Evolutionary conservation across 2,888 invertebrate species (phyloP).

Genomic region (Acanthacorydalis orientalis): DNA sequence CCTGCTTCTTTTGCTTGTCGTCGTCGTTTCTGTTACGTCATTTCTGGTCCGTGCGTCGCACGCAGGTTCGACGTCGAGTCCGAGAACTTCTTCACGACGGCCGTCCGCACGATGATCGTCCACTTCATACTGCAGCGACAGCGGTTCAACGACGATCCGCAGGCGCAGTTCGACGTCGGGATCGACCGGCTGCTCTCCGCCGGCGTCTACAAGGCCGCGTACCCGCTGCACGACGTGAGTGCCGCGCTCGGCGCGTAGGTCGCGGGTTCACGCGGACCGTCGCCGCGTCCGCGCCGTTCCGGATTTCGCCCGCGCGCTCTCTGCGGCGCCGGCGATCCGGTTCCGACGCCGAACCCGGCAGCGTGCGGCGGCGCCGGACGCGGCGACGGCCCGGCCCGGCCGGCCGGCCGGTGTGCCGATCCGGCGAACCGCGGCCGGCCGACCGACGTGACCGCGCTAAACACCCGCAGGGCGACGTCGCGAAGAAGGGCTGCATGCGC

Average conservation of each 20-base stretch:
- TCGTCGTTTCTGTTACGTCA: too few species aligned
- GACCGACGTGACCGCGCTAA: constrained; percentile 56
- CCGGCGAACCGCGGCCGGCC: constrained; percentile 51
- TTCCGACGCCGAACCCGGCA: too few species aligned
- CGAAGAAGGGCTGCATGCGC: constrained; percentile 28
- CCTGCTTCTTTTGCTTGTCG: constrained; percentile 6
- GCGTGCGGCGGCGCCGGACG: too few species aligned
- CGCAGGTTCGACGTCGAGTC: constrained; percentile 46
- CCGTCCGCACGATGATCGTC: constrained; percentile 47
- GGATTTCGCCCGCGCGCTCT: too few species aligned
- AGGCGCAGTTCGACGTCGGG: constrained; percentile 38
- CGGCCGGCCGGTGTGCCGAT: constrained; percentile 43
- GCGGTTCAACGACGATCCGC: constrained; percentile 35
- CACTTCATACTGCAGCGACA: constrained; percentile 61
- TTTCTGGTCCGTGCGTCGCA: too few species aligned
- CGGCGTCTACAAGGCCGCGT: constrained; percentile 49
- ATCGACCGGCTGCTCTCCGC: constrained; percentile 48
- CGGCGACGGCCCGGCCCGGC: too few species aligned
- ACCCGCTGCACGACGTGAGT: constrained; percentile 60
- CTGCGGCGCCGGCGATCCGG: too few species aligned
- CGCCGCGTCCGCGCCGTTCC: too few species aligned
- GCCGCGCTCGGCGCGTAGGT: background rate
- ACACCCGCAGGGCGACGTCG: constrained; percentile 32
- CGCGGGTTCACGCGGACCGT: too few species aligned
- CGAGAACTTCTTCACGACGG: constrained; percentile 49